Evolutionary conservation across 2,797 vertebrate genomes (phyloP).

Genomic region (Notamacropus eugenii): DNA sequence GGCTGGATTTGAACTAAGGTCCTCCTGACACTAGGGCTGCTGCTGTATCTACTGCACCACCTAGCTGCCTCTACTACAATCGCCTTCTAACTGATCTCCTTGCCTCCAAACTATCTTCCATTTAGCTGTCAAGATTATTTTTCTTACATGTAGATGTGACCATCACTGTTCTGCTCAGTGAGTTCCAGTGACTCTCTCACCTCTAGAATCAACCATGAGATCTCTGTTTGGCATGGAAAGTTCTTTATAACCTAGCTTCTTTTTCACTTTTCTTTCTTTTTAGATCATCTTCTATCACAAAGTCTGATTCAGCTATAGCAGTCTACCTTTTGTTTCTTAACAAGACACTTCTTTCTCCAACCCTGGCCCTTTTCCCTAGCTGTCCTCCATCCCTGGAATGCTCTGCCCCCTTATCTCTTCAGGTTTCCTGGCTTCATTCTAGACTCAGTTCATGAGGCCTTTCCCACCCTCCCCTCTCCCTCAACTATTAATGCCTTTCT

Average conservation of each 20-base stretch:
- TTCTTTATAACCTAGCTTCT: too few relatives aligned
- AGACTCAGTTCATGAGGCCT: neutral
- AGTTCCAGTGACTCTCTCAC: too few relatives aligned
- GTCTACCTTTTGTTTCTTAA: neutral
- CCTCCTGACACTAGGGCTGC: neutral
- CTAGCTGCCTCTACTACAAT: neutral
- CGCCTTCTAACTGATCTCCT: neutral
- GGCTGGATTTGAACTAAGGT: neutral
- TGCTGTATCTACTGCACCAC: neutral
- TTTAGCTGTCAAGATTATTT: neutral
- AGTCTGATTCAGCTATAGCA: neutral
- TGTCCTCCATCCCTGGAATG: neutral
- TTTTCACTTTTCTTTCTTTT: neutral
- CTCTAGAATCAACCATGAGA: too few relatives aligned
- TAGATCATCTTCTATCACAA: neutral
- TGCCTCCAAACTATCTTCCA: neutral
- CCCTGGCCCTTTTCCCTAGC: neutral
- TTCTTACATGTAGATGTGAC: neutral
- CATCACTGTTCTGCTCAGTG: neutral
- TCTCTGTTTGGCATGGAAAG: too few relatives aligned
- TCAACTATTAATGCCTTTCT: neutral
- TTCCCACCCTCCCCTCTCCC: neutral
- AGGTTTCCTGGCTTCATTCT: neutral
- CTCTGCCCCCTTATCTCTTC: neutral
- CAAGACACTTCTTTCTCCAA: neutral